Conservation (phyloP, 1,140 invertebrate species). For the Hestina assimilis region DNA sequence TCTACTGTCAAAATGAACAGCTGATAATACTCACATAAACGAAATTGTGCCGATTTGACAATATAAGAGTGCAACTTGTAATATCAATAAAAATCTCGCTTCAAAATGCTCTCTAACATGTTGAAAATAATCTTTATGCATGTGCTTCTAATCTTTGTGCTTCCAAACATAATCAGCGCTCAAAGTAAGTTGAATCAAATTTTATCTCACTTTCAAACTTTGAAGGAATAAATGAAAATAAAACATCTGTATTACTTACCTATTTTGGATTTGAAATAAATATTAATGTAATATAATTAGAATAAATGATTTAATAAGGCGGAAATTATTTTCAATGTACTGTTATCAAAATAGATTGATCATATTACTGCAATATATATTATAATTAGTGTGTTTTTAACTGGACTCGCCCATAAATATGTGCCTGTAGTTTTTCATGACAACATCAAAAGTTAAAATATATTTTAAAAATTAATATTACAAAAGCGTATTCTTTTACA, state of each 20-base stretch:
- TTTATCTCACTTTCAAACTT: neutral
- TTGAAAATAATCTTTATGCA: constrained; percentile 12
- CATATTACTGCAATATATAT: neutral
- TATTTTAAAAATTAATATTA: too few species aligned
- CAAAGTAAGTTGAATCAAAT: constrained; percentile 35
- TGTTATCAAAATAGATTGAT: too few species aligned
- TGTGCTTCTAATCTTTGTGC: constrained; percentile 8
- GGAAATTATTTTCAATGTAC: too few species aligned
- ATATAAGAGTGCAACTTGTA: neutral
- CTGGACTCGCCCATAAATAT: too few species aligned
- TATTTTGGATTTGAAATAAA: too few species aligned
- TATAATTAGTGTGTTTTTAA: neutral
- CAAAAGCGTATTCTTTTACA: constrained; percentile 46
- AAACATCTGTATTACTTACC: too few species aligned
- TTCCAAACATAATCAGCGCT: constrained; percentile 16
- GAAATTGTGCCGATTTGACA: neutral
- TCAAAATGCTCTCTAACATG: constrained; percentile 14
- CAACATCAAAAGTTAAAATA: too few species aligned
- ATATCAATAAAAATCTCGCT: too few species aligned
- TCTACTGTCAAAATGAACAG: constrained; percentile 45
- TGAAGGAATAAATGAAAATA: too few species aligned
- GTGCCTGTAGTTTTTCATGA: too few species aligned
- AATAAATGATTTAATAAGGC: too few species aligned
- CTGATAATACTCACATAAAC: constrained; percentile 37
- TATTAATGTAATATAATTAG: too few species aligned